Base-by-base conservation (phyloP, 2,797 vertebrate genomes). In the Lutjanus argentimaculatus region DNA sequence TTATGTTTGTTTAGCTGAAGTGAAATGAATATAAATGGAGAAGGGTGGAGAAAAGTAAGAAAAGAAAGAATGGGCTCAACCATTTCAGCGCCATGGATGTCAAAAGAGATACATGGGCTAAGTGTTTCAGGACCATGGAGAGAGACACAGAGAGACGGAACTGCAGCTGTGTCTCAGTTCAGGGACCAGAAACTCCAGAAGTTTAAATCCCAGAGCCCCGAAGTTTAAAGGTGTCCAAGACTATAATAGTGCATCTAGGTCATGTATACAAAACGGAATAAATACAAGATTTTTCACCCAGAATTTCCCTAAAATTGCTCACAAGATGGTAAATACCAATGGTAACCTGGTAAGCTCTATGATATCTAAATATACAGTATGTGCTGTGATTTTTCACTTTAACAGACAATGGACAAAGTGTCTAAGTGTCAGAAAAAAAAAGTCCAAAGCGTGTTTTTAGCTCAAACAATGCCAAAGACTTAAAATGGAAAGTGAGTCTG, bases 111-210 rank as follows among this genome's bases (percentile, higher is more conserved):
- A 4, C 30, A 36, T 6, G 48, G 1, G 5, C 6, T 36, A 25
- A 16, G 30, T 19, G 55, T 25, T 75, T 52, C 51, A 76, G 73
- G n/a, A 76, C 45, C 45, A 13, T 7, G 66, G 53, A 61, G 4
- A 61, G 36, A 52, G 73, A 49, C 46, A 46, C 12, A 61, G 4
- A 61, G 36, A 48, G 46, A 46, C 5, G 21, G 7, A 12, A 13
- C 62, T 15, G 16, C 42, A 15, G 52, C 21, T 45, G 53, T 1
- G 11, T 14, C 53, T 66, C 3, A 30, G 30, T 36, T 36, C 30
- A 36, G 30, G 30, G 30, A 36, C 30, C 30, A 36, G 30, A 36
- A 36, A 36, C 30, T 36, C 30, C 11, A 3, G 5, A 56, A 6
- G 17, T 16, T 56, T 40, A 8, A 3, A 48, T 57, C 36, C 16